Evolutionary conservation across 1,140 invertebrate genomes (phyloP).

Genomic region (Macrostomum lignano): DNA sequence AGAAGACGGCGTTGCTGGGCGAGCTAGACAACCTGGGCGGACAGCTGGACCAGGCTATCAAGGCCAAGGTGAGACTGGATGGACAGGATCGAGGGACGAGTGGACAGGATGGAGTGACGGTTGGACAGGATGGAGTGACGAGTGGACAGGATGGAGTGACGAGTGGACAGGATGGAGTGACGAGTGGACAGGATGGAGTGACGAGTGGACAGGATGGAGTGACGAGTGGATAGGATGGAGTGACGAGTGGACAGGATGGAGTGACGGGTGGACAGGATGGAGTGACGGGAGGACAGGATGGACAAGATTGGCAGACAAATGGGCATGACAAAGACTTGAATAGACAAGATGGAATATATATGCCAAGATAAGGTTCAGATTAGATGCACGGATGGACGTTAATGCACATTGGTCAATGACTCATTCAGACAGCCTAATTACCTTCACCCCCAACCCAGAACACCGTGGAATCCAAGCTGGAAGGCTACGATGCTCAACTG

Average conservation of each 20-base stretch:
- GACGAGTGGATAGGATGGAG: conserved; percentile 14
- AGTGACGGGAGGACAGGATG: no score
- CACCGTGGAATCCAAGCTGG: conserved; percentile 18
- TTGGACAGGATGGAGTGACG: no score
- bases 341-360: no score
- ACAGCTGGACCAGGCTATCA: conserved; percentile 17
- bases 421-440: no score
- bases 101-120: no score
- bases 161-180: conserved; percentile 14
- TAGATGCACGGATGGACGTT: no score
- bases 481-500: conserved; percentile 16
- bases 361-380: no score
- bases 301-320: no score
- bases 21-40: conserved; percentile 21
- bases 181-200: conserved; percentile 22
- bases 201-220: conserved; percentile 22
- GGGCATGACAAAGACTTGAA: no score
- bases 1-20: conserved; percentile 19
- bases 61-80: conserved; percentile 13
- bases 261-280: no score
- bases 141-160: conserved; percentile 17
- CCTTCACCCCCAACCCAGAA: conserved; percentile 14
- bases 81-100: background rate
- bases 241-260: no score
- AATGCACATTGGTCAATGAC: no score